Conservation (phyloP, 2,797 vertebrate genomes). For the Brachyrhaphis roseni region DNA sequence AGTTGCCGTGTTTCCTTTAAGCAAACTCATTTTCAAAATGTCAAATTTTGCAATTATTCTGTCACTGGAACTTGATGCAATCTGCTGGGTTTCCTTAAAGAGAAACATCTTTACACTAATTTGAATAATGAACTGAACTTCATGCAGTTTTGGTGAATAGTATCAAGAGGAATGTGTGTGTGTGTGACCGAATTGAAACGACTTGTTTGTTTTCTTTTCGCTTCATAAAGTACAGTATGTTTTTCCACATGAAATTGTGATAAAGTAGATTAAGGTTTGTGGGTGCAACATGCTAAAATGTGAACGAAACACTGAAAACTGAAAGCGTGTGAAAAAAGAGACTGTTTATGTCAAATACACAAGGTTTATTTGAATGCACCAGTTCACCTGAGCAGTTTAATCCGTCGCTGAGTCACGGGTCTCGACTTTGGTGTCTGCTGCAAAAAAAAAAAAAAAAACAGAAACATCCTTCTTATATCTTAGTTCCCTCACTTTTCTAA, state of each 20-base stretch:
- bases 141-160: not conserved
- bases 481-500: conserved; percentile 41
- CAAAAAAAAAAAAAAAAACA: not conserved
- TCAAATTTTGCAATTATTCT: too few species aligned
- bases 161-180: not conserved
- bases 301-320: not conserved
- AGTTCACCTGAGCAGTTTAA: conserved; percentile 37
- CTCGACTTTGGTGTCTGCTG: conserved; percentile 48
- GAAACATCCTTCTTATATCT: conserved; percentile 38
- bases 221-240: not conserved
- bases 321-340: not conserved
- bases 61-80: too few species aligned
- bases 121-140: too few species aligned
- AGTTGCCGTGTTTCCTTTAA: too few species aligned
- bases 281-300: not conserved
- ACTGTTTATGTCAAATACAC: conserved; percentile 12
- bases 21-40: too few species aligned
- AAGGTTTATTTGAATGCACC: conserved; percentile 39
- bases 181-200: not conserved
- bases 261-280: not conserved
- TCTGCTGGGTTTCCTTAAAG: too few species aligned
- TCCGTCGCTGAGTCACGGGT: conserved; percentile 66
- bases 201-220: not conserved
- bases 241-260: not conserved
- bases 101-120: too few species aligned